A percentile compares a stretch with the other conserved stretches of the same genome.
These are phyloP conservation scores for Ammospiza caudacuta DNA, from an alignment of 2,113 vertebrate species.

Conservation along the genomic window DNA sequence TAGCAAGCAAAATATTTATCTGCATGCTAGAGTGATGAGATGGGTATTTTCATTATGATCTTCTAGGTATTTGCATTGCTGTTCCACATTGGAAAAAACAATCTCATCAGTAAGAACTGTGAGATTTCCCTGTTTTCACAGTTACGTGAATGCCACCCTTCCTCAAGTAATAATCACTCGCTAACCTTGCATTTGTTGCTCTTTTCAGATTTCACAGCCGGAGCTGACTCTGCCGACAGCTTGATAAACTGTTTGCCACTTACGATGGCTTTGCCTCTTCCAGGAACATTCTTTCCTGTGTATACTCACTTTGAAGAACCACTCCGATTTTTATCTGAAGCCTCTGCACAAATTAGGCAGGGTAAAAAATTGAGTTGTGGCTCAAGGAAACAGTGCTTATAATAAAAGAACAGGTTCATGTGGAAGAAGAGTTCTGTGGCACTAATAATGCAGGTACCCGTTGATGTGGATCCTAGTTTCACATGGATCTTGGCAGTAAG, in stretches of 20 bases:
- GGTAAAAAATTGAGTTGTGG: background rate
- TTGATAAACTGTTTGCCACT: slow-evolving; percentile 55
- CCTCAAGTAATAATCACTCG: slow-evolving; percentile 35
- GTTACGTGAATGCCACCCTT: slow-evolving; percentile 34
- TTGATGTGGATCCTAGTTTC: background rate
- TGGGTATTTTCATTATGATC: background rate
- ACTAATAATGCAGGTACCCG: too few species aligned
- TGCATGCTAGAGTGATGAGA: background rate
- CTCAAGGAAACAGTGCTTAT: background rate
- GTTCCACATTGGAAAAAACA: slow-evolving; percentile 3
- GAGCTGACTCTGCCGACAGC: slow-evolving; percentile 44
- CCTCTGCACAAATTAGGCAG: background rate
- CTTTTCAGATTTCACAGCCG: slow-evolving; percentile 41
- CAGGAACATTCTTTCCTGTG: background rate
- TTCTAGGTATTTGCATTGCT: background rate
- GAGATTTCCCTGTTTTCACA: slow-evolving; percentile 42
- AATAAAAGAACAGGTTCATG: background rate
- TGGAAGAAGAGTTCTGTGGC: background rate
- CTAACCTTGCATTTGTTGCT: slow-evolving; percentile 65
- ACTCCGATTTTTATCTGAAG: background rate
- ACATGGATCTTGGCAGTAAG: background rate
- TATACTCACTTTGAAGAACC: background rate
- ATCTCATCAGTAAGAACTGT: slow-evolving; percentile 25
- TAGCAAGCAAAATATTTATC: background rate
- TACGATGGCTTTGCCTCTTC: slow-evolving; percentile 20